These are phyloP conservation scores for Drosophila macrospina DNA, from an alignment of 2,888 invertebrate genomes.

Conservation along the genomic window DNA sequence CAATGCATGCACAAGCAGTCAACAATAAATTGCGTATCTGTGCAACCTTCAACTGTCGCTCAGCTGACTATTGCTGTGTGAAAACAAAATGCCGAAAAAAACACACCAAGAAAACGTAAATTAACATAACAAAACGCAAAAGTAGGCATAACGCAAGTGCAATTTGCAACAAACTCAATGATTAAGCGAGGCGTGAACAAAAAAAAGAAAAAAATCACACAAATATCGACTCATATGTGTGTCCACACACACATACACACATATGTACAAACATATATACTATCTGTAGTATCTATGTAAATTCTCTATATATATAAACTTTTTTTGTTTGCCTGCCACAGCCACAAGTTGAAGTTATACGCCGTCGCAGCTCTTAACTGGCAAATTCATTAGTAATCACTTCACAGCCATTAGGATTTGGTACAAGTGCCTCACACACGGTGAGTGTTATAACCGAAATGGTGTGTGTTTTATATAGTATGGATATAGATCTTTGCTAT, in stretches of 20 bases:
- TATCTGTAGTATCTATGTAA: background rate
- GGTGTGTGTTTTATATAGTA: background rate
- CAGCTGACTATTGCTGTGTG: constrained; percentile 45
- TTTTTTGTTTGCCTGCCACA: constrained; percentile 15
- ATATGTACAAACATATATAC: no score
- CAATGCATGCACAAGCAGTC: constrained; percentile 41
- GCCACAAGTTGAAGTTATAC: constrained; percentile 19
- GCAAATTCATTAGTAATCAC: constrained; percentile 76
- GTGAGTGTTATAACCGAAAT: background rate
- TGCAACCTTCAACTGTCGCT: constrained; percentile 75
- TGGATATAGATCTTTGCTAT: background rate
- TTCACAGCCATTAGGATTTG: constrained; percentile 77
- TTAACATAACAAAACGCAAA: constrained; percentile 65
- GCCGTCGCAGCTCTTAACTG: constrained; percentile 55
- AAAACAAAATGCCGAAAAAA: constrained; percentile 17
- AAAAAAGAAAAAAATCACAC: constrained; percentile 45
- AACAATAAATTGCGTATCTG: constrained; percentile 59
- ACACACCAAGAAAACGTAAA: constrained; percentile 53
- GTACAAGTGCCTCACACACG: constrained; percentile 67
- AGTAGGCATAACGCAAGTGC: constrained; percentile 62
- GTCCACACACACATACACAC: no score
- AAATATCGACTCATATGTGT: background rate
- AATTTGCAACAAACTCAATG: constrained; percentile 73
- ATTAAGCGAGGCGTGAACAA: constrained; percentile 56
- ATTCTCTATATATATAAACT: constrained; percentile 10